phyloP scores from a whole-genome alignment of 1,140 invertebrate genomes.

The Eurosta solidaginis region DNA sequence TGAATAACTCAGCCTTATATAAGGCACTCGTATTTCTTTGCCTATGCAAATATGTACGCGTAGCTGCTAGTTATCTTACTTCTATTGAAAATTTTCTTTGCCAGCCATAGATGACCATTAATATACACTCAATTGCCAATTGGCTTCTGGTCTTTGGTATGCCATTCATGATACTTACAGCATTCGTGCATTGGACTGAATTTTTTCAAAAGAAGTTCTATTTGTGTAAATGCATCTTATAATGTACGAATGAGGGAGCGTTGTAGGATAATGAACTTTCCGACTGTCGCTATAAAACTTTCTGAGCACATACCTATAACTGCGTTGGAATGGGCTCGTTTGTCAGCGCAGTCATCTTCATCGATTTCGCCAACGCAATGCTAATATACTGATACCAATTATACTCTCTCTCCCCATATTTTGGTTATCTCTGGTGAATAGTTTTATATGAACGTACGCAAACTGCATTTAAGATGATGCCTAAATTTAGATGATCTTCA shows the following conservation, averaged over 20 bases:
- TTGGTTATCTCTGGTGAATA: not conserved
- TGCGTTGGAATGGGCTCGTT: not conserved
- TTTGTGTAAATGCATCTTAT: too few species aligned
- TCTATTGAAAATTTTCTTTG: not conserved
- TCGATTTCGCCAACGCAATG: not conserved
- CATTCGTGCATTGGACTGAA: not conserved
- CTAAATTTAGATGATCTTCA: not conserved
- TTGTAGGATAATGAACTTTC: too few species aligned
- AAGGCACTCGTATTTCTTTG: too few species aligned
- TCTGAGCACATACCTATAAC: not conserved
- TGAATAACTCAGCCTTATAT: too few species aligned
- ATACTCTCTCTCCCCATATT: not conserved
- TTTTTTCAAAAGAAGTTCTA: not conserved
- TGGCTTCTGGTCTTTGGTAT: not conserved
- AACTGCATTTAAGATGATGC: not conserved
- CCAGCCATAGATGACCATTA: not conserved
- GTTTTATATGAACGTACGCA: not conserved
- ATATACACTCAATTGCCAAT: slow-evolving; percentile 1
- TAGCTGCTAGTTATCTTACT: not conserved
- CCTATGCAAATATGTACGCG: not conserved
- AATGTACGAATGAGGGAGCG: too few species aligned
- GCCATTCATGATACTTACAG: not conserved
- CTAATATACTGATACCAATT: not conserved
- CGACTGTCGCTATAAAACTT: too few species aligned
- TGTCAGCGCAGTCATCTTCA: not conserved